Evolutionary conservation across 2,888 invertebrate species (phyloP).

Genomic region (Rotaria socialis): DNA sequence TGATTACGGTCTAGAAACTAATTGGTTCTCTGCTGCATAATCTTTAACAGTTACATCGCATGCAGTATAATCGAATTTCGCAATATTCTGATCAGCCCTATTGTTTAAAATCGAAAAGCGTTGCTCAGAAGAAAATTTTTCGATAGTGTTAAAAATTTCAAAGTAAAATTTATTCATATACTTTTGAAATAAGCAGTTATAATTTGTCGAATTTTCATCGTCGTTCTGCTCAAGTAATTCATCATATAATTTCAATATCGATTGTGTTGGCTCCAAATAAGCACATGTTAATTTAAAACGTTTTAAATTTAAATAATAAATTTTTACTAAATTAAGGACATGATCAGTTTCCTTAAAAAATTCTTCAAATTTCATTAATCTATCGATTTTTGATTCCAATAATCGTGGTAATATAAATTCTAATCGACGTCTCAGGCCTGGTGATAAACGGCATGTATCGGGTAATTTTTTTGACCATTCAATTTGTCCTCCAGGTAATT

Average conservation of each 20-base stretch:
- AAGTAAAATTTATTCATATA: not conserved
- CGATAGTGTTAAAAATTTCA: no score
- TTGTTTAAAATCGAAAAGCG: no score
- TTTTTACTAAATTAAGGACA: not conserved
- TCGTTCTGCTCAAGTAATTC: not conserved
- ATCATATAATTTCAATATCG: constrained; percentile 1
- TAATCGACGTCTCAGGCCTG: not conserved
- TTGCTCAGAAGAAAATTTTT: no score
- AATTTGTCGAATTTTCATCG: not conserved
- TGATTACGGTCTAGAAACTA: no score
- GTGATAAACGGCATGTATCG: constrained; percentile 11
- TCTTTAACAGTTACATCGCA: no score
- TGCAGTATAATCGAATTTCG: no score
- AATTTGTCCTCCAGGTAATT: not conserved
- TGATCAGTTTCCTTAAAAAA: constrained; percentile 22
- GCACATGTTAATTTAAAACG: not conserved
- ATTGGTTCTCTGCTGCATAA: no score
- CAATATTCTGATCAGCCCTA: no score
- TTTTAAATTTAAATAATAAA: constrained; percentile 25
- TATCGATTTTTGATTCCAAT: not conserved
- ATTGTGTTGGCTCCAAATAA: constrained; percentile 27
- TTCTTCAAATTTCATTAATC: constrained; percentile 7
- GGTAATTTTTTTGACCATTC: constrained; percentile 35
- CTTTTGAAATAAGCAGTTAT: constrained; percentile 20
- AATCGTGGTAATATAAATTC: constrained; percentile 1